phyloP scores from a whole-genome alignment of 2,888 invertebrate species.

The Autographa pulchrina region DNA sequence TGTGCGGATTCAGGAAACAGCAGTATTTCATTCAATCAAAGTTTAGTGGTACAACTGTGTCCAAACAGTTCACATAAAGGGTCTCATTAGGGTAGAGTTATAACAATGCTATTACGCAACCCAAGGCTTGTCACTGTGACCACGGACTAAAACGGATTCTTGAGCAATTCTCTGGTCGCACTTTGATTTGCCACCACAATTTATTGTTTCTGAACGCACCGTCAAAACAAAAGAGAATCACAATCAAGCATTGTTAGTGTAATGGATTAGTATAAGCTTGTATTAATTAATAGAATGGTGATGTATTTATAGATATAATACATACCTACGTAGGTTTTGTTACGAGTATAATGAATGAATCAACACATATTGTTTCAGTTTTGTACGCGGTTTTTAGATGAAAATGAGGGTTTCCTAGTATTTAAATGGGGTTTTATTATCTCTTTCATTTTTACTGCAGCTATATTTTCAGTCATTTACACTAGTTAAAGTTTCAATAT shows the following conservation, averaged over 20 bases:
- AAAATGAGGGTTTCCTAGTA: no score
- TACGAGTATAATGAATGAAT: no score
- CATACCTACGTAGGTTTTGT: no score
- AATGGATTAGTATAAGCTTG: conserved; percentile 42
- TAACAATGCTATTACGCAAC: conserved; percentile 68
- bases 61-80: conserved; percentile 55
- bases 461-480: no score
- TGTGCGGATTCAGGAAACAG: conserved; percentile 21
- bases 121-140: conserved; percentile 65
- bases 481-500: no score
- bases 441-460: no score
- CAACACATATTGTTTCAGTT: no score
- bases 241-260: conserved; percentile 45
- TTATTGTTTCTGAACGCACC: conserved; percentile 56
- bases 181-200: conserved; percentile 68
- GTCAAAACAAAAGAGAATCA: conserved; percentile 50
- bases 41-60: conserved; percentile 50
- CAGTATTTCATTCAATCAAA: conserved; percentile 49
- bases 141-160: conserved; percentile 69
- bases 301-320: not conserved
- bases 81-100: conserved; percentile 63
- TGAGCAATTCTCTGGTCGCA: conserved; percentile 61
- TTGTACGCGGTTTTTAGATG: no score
- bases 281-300: conserved; percentile 38
- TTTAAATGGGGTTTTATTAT: no score